phyloP scores from a whole-genome alignment of 1,140 invertebrate species.

The Choristoneura fumiferana region DNA sequence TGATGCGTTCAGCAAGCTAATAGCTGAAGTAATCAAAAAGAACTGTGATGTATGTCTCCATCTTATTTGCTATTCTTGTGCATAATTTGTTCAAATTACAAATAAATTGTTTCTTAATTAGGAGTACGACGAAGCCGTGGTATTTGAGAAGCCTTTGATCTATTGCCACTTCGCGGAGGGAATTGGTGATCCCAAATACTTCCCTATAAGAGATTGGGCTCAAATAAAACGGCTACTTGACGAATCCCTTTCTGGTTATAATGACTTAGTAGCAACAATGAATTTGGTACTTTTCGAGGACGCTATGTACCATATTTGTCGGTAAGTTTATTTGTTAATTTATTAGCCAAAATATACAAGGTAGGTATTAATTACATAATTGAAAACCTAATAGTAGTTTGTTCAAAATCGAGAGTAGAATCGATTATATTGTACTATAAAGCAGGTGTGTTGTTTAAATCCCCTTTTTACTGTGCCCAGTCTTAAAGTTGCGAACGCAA shows the following conservation, averaged over 20 bases:
- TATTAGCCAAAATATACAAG: too few relatives aligned
- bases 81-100: background rate
- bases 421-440: too few relatives aligned
- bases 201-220: constrained; percentile 86
- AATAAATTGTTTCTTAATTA: constrained; percentile 21
- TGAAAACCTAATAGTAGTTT: too few relatives aligned
- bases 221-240: constrained; percentile 86
- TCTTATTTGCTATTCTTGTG: background rate
- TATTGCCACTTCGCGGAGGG: constrained; percentile 95
- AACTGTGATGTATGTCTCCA: constrained; percentile 83
- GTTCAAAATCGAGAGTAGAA: too few relatives aligned
- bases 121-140: constrained; percentile 66
- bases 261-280: constrained; percentile 92
- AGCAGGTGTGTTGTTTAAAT: too few relatives aligned
- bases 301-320: constrained; percentile 94
- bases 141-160: constrained; percentile 85
- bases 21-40: constrained; percentile 90
- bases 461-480: too few relatives aligned
- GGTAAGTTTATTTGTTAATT: too few relatives aligned
- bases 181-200: constrained; percentile 94
- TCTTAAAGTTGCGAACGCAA: too few relatives aligned
- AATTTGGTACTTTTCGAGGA: constrained; percentile 97
- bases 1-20: constrained; percentile 85
- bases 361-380: too few relatives aligned
- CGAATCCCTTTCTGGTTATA: constrained; percentile 92